Base-by-base conservation (phyloP, 2,888 invertebrate genomes). In the Apamea anceps region DNA sequence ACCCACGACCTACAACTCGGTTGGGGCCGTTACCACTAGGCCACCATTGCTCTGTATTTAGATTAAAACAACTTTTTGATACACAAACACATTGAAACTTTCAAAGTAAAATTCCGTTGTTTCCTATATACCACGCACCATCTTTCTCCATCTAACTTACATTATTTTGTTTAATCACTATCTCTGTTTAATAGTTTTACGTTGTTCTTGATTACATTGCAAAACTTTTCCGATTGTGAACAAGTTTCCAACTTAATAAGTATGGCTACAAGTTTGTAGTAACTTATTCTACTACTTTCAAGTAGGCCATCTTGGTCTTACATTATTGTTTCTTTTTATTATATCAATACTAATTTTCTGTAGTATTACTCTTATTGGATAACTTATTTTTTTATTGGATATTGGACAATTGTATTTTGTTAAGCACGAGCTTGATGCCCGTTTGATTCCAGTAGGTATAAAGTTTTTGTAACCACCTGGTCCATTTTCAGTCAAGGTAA, bases 81-180 rank as follows among this genome's bases (percentile, higher is more conserved):
- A 28, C 15, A 37, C 48, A 32, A n/a, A 37, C 37, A 42, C 7
- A 42, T 10, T 37, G 37, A 37, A 62, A 51, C 32, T 60, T 32
- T 32, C 62, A 51, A 63, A 48, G 6, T 15, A 10, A 48, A 13
- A 25, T 37, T 28, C n/a, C 51, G 32, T 48, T 45, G 28, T 77
- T 66, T 66, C 21, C 12, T 65, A 65, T 65, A 65, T 12, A 32
- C 10, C 2, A 45, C 45, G 25, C 25, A 45, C 21, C 8, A 10
- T 57, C 15, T 42, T 18, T 68, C 63, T 77, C 51, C 28, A 62
- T 48, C 60, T 21, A 75, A 75, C 62, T 81, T 32, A 62, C 13
- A 54, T 76, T 82, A 79, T 62, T n/a, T 42, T 68, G 62, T 74
- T 76, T 74, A 75, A 87, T 77, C 68, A 78, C 75, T 72, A 63